Evolutionary conservation across 2,113 vertebrate genomes (phyloP), one percentile per base, ranked within the genome.

Genomic region (Pyrgilauda ruficollis): DNA sequence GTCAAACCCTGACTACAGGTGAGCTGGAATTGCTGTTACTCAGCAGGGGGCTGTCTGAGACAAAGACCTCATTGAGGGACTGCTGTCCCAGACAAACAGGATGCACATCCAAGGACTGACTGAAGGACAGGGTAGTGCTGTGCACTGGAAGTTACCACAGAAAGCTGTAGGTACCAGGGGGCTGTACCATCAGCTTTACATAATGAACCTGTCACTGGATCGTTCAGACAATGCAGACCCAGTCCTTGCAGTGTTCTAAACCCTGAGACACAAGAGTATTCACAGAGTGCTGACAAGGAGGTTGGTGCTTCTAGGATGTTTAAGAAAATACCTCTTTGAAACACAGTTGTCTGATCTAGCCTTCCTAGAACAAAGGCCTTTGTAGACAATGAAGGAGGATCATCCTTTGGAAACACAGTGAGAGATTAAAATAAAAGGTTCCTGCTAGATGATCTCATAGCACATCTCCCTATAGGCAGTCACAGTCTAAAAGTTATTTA

Each of bases 381-480:
- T 83, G 68, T 43, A 84, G 43, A 31, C 62, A 91, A 46, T 52
- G 63, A 64, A 89, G 92, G 39, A 66, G 23, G 78, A 66, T 49
- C 55, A 19, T 77, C 78, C 89, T 94, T 85, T 92, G 85, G 73
- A 95, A 93, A 87, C 66, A 78, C 68, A 90, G 53, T 46, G 75
- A 95, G 47, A 91, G 67, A 87, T 37, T 77, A 55, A 79, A 92
- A 67, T 35, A 93, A 87, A 56, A 87, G 18, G 39, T 55, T 95
- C 64, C 47, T 93, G 70, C 47, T 88, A 70, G 78, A 56, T 69
- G 67, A 95, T 47, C 58, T 23, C 15, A 82, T 61, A 77, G 35
- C 21, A 6, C 90, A 73, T 64, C 46, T 94, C 79, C 33, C 76
- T 92, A 72, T 30, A 28, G 83, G 35, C 24, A 91, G 62, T 66